Evolutionary conservation across 2,113 vertebrate species (phyloP).

Genomic region (Scortum barcoo): DNA sequence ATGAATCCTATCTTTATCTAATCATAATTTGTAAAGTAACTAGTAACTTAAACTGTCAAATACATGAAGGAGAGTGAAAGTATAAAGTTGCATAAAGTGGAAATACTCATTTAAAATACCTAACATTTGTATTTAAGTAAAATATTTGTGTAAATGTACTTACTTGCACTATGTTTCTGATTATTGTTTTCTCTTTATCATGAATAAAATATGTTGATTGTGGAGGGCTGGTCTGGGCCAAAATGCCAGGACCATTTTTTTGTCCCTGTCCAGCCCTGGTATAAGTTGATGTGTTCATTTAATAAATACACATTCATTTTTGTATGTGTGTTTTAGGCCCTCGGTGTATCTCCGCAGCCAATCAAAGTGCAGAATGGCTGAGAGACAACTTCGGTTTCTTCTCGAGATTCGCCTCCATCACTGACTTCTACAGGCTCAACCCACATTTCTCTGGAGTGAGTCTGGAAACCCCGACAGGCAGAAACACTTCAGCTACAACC

Average conservation of each 20-base stretch:
- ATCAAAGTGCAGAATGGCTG: conserved; percentile 68
- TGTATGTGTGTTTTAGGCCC: conserved; percentile 52
- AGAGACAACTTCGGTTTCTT: conserved; percentile 71
- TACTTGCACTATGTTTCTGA: not conserved
- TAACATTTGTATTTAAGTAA: not conserved
- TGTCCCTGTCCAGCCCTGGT: no score
- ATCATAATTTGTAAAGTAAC: no score
- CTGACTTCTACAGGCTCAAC: conserved; percentile 69
- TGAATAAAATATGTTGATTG: no score
- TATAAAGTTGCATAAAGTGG: no score
- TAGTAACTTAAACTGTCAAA: no score
- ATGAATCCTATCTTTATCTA: no score
- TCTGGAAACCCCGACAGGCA: not conserved
- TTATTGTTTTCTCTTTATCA: not conserved
- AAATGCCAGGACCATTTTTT: no score
- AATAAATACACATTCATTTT: not conserved
- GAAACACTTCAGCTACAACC: not conserved
- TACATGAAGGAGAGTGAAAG: no score
- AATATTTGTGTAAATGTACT: not conserved
- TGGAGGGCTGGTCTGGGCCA: no score
- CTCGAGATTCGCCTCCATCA: conserved; percentile 55
- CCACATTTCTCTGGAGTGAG: conserved; percentile 72
- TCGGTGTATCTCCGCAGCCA: conserved; percentile 60
- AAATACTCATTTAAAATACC: not conserved
- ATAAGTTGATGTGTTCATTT: no score